Evolutionary conservation across 2,888 invertebrate species (phyloP), one percentile per base, ranked within the genome.

Genomic region (Drosophila subquinaria): DNA sequence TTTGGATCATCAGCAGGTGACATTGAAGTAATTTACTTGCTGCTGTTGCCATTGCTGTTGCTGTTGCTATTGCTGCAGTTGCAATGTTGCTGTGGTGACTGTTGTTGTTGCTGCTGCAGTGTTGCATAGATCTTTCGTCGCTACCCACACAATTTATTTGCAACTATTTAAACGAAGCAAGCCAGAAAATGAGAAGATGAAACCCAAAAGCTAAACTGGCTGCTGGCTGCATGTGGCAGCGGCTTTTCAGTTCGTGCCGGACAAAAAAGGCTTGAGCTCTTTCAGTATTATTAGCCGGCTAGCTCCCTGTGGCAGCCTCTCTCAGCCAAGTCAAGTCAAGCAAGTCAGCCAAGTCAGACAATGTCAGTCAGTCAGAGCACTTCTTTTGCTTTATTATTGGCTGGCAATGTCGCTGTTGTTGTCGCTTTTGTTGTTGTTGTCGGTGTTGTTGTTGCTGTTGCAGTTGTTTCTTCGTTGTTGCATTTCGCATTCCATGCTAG

Each of bases 341-440:
- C 76, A 65, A 75, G 76, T 74, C 74, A 74, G 66, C 71, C 69
- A 63, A 81, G 83, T 84, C 81, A 68, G 84, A 69, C 71, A 86
- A 77, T 88, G 78, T 83, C 83, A 89, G 85, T 89, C 90, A 90
- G 84, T 72, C 81, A 90, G 87, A 84, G 84, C 89, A 85, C 84
- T 89, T 81, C 81, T 81, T 81, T 81, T 83, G 90, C 90, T 89
- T 84, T 90, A 88, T 88, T 90, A 90, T 90, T 88, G 89, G 87
- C 81, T 73, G 70, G 73, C 90, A 88, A 76, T 90, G 86, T 67
- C 69, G 27, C 56, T 63, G 66, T 38, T 57, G 42, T 27, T 56
- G 71, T 40, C 45, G 50, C 56, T 63, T 64, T 40, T 62, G 71
- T 35, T 48, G 72, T 40, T 50, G 38, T 47, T 64, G 64, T 45